Conservation (phyloP, 1,140 invertebrate genomes). For the Heliconius hermathena region DNA sequence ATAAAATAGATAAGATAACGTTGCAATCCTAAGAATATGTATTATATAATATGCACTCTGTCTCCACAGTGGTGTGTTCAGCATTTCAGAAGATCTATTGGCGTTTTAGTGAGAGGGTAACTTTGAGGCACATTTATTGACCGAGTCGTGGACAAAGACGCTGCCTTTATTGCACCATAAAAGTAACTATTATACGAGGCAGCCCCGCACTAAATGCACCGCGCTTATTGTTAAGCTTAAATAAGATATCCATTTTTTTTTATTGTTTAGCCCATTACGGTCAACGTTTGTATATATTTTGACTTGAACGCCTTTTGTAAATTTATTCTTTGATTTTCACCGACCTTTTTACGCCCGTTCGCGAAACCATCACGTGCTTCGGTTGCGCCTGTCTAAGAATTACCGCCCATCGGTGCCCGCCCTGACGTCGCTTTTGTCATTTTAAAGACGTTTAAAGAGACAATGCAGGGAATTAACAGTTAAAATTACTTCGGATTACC, state of each 20-base stretch:
- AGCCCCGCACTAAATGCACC: constrained; percentile 61
- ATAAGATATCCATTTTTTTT: constrained; percentile 78
- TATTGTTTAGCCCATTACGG: constrained; percentile 74
- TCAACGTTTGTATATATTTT: constrained; percentile 77
- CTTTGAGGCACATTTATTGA: constrained; percentile 63
- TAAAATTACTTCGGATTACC: constrained; percentile 29
- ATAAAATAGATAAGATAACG: not conserved
- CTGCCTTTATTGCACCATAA: constrained; percentile 70
- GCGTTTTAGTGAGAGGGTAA: constrained; percentile 45
- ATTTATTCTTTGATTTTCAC: constrained; percentile 55
- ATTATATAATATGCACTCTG: not conserved
- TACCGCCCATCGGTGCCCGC: constrained; percentile 11
- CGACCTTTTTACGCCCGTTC: constrained; percentile 57
- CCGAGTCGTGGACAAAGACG: constrained; percentile 68
- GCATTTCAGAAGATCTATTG: constrained; percentile 41
- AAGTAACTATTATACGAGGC: constrained; percentile 66
- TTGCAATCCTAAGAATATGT: not conserved
- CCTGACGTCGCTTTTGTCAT: constrained; percentile 26
- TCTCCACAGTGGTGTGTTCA: constrained; percentile 22
- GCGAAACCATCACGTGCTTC: constrained; percentile 68
- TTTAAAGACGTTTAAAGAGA: constrained; percentile 18
- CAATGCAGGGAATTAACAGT: constrained; percentile 25
- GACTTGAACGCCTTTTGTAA: constrained; percentile 63
- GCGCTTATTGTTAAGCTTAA: constrained; percentile 75
- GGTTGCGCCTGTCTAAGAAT: constrained; percentile 33